phyloP scores from a whole-genome alignment of 2,888 invertebrate species.

The Lepidocyrtoides sp. region DNA sequence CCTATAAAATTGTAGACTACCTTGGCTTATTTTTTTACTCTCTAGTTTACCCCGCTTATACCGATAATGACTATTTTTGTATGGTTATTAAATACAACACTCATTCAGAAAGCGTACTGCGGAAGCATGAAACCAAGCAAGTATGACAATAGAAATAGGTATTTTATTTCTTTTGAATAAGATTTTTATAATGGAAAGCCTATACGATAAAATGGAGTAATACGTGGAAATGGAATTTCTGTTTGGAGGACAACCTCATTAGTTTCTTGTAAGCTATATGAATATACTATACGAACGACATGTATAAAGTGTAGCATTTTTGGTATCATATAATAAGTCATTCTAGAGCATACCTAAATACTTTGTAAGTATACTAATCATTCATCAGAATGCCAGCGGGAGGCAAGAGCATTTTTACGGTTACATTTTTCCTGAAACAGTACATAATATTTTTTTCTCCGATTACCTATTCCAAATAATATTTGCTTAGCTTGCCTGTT shows the following conservation, averaged over 20 bases:
- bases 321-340: neutral
- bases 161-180: constrained; percentile 27
- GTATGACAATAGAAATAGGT: neutral
- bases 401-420: neutral
- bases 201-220: neutral
- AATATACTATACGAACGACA: too few species aligned
- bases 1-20: neutral
- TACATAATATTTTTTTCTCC: neutral
- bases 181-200: neutral
- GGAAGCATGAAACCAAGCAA: neutral
- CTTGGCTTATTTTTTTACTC: neutral
- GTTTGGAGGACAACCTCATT: constrained; percentile 43
- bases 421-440: neutral
- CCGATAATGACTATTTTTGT: neutral
- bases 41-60: neutral
- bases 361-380: constrained; percentile 14
- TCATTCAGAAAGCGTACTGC: neutral
- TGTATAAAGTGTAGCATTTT: constrained; percentile 20
- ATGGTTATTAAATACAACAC: neutral
- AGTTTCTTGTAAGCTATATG: constrained; percentile 7
- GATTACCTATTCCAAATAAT: constrained; percentile 23
- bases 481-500: constrained; percentile 3
- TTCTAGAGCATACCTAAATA: neutral
- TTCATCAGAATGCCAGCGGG: constrained; percentile 16
- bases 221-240: constrained; percentile 4